Evolutionary conservation across 2,888 invertebrate genomes (phyloP).

Genomic region (Temnothorax unifasciatus): DNA sequence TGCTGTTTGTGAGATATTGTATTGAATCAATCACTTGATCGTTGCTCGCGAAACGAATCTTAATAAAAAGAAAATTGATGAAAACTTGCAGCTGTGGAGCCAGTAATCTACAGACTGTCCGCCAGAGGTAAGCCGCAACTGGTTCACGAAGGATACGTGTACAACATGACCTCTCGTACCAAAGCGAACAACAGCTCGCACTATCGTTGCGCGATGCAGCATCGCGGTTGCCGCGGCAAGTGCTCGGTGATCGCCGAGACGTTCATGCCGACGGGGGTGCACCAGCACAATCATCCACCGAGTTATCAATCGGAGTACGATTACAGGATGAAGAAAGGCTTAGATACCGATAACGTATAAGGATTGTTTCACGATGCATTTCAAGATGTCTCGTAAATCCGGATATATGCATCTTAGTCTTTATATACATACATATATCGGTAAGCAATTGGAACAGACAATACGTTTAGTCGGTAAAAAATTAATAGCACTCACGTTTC

Average conservation of each 20-base stretch:
- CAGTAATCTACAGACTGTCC: constrained; percentile 80
- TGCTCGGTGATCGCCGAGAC: constrained; percentile 81
- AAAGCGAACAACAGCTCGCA: constrained; percentile 80
- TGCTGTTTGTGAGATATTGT: not conserved
- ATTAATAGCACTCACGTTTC: not conserved
- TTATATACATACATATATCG: not conserved
- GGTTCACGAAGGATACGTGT: constrained; percentile 81
- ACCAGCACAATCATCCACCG: constrained; percentile 80
- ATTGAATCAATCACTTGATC: not conserved
- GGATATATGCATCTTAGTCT: not conserved
- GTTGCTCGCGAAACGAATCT: not conserved
- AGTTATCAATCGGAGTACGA: constrained; percentile 81
- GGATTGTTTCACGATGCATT: constrained; percentile 13
- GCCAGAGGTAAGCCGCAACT: constrained; percentile 80
- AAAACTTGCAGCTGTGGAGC: constrained; percentile 72
- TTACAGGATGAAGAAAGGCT: constrained; percentile 78
- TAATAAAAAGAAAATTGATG: constrained; percentile 1
- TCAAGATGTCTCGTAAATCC: not conserved
- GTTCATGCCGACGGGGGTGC: constrained; percentile 81
- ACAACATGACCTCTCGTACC: constrained; percentile 81
- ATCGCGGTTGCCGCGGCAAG: constrained; percentile 81
- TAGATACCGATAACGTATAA: constrained; percentile 64
- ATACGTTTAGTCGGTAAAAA: not conserved
- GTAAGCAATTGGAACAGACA: constrained; percentile 22
- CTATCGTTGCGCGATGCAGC: constrained; percentile 81